These are phyloP conservation scores for Maccullochella peelii DNA, from an alignment of 2,113 vertebrate species.

Conservation along the genomic window DNA sequence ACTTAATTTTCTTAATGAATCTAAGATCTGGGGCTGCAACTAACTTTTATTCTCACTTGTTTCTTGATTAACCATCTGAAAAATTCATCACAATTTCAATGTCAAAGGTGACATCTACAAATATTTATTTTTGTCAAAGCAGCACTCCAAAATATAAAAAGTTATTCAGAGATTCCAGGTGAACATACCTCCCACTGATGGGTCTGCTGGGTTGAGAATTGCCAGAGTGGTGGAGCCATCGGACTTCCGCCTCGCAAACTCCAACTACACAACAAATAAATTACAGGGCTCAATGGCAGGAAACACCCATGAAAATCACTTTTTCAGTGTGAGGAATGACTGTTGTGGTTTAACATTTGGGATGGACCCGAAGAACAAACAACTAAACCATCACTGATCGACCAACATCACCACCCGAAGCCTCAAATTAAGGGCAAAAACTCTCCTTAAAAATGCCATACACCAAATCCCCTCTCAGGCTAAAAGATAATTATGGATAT, in stretches of 20 bases:
- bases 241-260: slow-evolving; percentile 91
- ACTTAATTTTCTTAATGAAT: not conserved
- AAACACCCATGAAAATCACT: not conserved
- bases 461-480: not conserved
- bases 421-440: too few species aligned
- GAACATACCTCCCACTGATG: slow-evolving; percentile 87
- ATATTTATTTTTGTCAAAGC: too few species aligned
- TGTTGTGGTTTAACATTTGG: not conserved
- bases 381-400: not conserved
- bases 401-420: not conserved
- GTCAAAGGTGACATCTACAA: not conserved
- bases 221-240: slow-evolving; percentile 96
- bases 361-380: not conserved
- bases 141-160: not conserved
- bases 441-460: too few species aligned
- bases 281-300: not conserved
- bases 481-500: not conserved
- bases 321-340: not conserved
- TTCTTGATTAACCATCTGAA: not conserved
- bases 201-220: slow-evolving; percentile 92
- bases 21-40: not conserved
- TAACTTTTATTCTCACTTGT: not conserved
- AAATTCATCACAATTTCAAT: not conserved
- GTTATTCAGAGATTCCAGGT: not conserved
- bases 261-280: slow-evolving; percentile 83